Evolutionary conservation across 2,113 vertebrate genomes (phyloP).

Genomic region (Macrotis lagotis): DNA sequence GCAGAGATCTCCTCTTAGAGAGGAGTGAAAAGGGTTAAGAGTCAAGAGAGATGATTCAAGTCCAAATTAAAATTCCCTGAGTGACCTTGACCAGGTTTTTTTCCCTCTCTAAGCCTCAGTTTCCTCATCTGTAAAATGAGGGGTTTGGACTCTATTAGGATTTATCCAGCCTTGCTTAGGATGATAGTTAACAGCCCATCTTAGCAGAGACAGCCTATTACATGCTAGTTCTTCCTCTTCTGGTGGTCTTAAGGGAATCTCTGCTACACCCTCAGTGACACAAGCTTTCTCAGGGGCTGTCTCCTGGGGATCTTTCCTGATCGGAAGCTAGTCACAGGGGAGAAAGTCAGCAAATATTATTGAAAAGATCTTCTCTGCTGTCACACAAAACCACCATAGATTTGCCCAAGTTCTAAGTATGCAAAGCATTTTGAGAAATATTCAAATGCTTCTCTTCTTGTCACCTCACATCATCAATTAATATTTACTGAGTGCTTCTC

Average conservation of each 20-base stretch:
- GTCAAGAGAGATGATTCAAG: neutral
- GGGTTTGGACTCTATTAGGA: neutral
- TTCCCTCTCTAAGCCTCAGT: neutral
- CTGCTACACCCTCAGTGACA: neutral
- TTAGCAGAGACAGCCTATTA: accelerated
- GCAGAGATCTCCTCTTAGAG: neutral
- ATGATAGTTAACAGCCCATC: neutral
- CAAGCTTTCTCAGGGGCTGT: accelerated
- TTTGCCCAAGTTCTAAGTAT: neutral
- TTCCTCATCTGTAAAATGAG: neutral
- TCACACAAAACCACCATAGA: neutral
- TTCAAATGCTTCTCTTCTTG: neutral
- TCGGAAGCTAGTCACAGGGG: neutral
- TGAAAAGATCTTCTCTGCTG: neutral
- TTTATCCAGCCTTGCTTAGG: neutral
- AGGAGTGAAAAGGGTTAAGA: neutral
- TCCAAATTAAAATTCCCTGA: neutral
- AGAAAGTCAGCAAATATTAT: neutral
- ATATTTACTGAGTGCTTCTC: neutral
- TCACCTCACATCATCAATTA: conserved; percentile 16
- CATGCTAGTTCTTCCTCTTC: neutral
- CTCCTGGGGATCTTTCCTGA: neutral
- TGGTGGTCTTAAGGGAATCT: neutral
- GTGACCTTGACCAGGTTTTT: neutral
- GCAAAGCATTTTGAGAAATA: neutral